Evolutionary conservation across 2,888 invertebrate genomes (phyloP).

Genomic region (Netelia fuscicornis): DNA sequence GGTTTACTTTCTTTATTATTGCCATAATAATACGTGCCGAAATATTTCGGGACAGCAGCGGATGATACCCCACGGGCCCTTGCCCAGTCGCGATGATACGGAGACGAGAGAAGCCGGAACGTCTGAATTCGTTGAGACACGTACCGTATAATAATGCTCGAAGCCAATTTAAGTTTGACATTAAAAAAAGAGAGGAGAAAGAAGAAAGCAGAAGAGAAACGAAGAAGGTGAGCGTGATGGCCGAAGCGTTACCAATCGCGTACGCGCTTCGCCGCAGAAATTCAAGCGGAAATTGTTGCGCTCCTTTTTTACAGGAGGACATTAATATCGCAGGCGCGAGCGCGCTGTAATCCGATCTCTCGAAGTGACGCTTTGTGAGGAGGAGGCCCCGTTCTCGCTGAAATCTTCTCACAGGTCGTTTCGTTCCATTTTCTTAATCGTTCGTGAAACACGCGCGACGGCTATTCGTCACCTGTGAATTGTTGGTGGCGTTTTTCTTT

Average conservation of each 20-base stretch:
- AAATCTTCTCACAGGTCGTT: not conserved
- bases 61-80: constrained; percentile 4
- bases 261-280: not conserved
- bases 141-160: not conserved
- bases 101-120: not conserved
- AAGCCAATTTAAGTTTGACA: not conserved
- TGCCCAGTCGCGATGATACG: not conserved
- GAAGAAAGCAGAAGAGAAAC: not conserved
- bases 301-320: not conserved
- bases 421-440: not conserved
- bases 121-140: not conserved
- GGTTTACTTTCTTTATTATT: constrained; percentile 41
- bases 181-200: not conserved
- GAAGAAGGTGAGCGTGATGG: not conserved
- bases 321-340: not conserved
- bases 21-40: constrained; percentile 36
- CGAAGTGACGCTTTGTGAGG: not conserved
- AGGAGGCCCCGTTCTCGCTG: not conserved
- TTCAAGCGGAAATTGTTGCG: not conserved
- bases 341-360: not conserved
- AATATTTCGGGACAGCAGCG: constrained; percentile 17
- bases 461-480: not conserved
- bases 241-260: not conserved
- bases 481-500: too few relatives aligned
- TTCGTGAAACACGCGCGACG: not conserved